Conservation (phyloP, 2,797 vertebrate species). For the Sebastes iracundus region DNA sequence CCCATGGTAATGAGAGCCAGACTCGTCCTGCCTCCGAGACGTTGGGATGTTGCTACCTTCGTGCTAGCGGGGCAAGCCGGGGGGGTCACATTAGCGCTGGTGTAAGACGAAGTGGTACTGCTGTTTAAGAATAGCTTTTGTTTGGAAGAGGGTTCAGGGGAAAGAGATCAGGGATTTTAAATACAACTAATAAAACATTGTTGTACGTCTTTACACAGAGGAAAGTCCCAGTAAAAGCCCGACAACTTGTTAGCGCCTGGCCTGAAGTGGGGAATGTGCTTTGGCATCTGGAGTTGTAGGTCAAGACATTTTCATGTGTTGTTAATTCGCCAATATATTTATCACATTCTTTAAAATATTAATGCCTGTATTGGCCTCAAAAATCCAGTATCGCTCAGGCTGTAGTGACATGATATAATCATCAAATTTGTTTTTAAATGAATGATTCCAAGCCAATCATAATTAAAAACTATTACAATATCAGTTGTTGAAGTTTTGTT, state of each 20-base stretch:
- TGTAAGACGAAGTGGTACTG: conserved; percentile 23
- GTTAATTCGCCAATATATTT: accelerated
- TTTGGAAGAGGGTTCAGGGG: conserved; percentile 2
- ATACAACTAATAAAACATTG: background rate
- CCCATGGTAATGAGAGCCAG: conserved; percentile 94
- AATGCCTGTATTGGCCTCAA: background rate
- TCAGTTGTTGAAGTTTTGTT: background rate
- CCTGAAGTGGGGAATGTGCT: background rate
- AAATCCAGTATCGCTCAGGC: background rate
- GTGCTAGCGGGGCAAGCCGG: conserved; percentile 77
- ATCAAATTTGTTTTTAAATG: background rate
- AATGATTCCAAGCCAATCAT: background rate
- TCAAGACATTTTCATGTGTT: background rate
- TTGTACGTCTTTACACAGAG: background rate
- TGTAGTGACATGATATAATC: background rate
- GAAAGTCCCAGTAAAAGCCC: background rate
- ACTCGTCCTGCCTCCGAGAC: conserved; percentile 78
- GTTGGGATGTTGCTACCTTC: conserved; percentile 54
- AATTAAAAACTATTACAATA: background rate
- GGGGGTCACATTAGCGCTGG: conserved; percentile 79
- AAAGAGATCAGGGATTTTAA: conserved; percentile 10
- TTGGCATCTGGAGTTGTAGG: background rate
- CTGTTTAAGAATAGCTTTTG: conserved; percentile 33
- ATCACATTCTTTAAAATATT: background rate
- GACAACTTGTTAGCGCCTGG: background rate